phyloP scores from a whole-genome alignment of 2,113 vertebrate genomes.

The Peromyscus polionotus region DNA sequence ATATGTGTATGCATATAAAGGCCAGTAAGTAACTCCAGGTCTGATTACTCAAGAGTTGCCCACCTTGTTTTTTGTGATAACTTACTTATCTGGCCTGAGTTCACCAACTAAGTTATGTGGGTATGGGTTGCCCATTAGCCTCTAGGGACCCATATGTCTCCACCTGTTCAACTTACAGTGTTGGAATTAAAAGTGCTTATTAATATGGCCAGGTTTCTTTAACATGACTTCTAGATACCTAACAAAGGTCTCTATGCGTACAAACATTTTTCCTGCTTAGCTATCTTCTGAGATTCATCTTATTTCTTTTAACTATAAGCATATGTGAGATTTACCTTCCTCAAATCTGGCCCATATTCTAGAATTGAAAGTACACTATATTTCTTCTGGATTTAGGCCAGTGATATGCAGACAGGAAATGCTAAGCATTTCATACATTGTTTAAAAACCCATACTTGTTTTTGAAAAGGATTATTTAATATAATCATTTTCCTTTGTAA shows the following conservation, averaged over 20 bases:
- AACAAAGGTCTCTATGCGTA: neutral
- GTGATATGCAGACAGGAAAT: neutral
- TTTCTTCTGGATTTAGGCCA: neutral
- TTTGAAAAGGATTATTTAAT: conserved; percentile 14
- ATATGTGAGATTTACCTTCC: neutral
- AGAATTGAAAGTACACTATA: neutral
- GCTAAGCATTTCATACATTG: neutral
- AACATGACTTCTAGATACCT: neutral
- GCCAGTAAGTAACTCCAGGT: neutral
- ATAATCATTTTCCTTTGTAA: neutral
- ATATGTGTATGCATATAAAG: neutral
- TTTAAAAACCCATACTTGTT: neutral
- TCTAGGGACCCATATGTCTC: neutral
- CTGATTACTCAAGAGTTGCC: too few species aligned
- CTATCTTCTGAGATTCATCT: neutral
- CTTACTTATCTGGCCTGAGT: neutral
- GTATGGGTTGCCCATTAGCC: neutral
- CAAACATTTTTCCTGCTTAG: neutral
- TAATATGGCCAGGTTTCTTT: neutral
- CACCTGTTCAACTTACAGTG: neutral
- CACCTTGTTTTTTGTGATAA: neutral
- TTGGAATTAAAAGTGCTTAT: neutral
- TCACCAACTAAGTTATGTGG: neutral
- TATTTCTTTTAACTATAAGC: conserved; percentile 19
- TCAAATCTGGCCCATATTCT: neutral